A percentile compares a stretch with the other conserved stretches of the same genome.
Evolutionary conservation across 2,113 vertebrate species (phyloP).

Genomic region (Leptodactylus fuscus): DNA sequence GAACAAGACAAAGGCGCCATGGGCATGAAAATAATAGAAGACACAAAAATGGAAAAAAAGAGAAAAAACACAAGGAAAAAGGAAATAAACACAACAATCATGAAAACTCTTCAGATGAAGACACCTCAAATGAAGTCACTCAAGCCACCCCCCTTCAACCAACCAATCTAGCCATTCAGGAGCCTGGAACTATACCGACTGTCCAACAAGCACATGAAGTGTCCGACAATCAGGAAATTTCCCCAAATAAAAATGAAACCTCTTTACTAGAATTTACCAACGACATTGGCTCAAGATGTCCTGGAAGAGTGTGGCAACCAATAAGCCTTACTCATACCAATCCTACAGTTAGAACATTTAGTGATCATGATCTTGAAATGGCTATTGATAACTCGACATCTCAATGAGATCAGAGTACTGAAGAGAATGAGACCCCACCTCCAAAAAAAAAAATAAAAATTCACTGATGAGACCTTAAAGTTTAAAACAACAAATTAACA

Average conservation of each 20-base stretch:
- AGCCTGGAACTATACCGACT: neutral
- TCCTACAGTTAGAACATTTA: slow-evolving; percentile 20
- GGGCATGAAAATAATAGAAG: slow-evolving; percentile 47
- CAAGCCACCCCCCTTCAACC: neutral
- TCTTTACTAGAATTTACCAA: too few relatives aligned
- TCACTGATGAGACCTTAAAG: slow-evolving; percentile 3
- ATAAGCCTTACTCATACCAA: neutral
- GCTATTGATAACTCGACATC: neutral
- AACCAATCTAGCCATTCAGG: neutral
- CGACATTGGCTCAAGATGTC: slow-evolving; percentile 5
- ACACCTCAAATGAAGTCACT: neutral
- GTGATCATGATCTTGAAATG: neutral
- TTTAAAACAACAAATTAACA: neutral
- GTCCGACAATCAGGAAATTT: neutral
- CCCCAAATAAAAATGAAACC: neutral
- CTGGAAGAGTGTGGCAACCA: neutral
- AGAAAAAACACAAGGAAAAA: slow-evolving; percentile 53
- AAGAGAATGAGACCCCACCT: neutral
- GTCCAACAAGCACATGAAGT: neutral
- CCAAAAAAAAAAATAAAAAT: neutral
- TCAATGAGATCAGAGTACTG: neutral
- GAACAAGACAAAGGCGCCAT: neutral
- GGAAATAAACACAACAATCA: slow-evolving; percentile 62
- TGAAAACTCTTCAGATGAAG: slow-evolving; percentile 70
- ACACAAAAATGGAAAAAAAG: slow-evolving; percentile 32